Evolutionary conservation across 53 echinoderm and acorn worm genomes (phyloP).

Genomic region (Hippasteria phrygiana): DNA sequence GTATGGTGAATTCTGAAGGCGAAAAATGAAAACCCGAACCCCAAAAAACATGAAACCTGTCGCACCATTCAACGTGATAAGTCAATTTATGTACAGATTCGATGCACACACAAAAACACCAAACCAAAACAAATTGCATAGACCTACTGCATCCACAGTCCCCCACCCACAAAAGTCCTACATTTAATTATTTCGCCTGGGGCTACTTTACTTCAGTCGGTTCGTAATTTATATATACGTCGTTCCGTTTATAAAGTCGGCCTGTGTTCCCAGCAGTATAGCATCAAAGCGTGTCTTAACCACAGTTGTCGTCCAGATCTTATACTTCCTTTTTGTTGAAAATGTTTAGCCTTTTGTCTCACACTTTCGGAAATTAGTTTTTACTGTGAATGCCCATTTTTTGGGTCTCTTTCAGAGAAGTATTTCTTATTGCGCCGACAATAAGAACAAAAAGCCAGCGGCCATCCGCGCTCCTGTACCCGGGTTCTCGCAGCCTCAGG

Average conservation of each 20-base stretch:
- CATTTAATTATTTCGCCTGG: too few relatives aligned
- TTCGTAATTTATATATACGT: too few relatives aligned
- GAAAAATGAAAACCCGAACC: not conserved
- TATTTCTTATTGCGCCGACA: not conserved
- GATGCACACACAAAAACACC: not conserved
- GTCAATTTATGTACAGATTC: not conserved
- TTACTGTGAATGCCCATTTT: not conserved
- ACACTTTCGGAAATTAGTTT: constrained; percentile 18
- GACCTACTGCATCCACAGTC: too few relatives aligned
- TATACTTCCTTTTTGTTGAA: not conserved
- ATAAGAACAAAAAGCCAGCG: not conserved
- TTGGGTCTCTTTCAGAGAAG: not conserved
- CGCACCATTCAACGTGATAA: constrained; percentile 18
- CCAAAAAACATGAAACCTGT: not conserved
- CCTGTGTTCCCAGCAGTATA: too few relatives aligned
- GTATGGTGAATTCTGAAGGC: not conserved
- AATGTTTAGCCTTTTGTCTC: not conserved
- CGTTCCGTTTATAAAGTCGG: too few relatives aligned
- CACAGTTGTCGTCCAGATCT: not conserved
- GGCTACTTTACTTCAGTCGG: too few relatives aligned
- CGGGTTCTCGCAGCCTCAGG: not conserved
- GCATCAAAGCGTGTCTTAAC: too few relatives aligned
- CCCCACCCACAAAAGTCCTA: too few relatives aligned
- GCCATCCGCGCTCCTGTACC: not conserved
- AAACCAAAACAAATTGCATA: too few relatives aligned